Conservation (phyloP, 2,888 invertebrate species). For the Drosophila fungiperda region DNA sequence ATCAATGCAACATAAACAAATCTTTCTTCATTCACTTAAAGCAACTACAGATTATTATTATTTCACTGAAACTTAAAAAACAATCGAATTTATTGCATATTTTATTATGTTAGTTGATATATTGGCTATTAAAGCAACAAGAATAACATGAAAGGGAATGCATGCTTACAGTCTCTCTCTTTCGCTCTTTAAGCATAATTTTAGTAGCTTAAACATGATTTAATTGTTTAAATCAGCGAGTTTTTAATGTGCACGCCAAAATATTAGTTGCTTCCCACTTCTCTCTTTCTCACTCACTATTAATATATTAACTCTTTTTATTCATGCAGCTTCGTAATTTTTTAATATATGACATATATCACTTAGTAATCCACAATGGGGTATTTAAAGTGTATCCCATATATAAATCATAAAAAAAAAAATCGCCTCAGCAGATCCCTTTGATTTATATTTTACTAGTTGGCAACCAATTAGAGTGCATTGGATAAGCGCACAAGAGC, state of each 20-base stretch:
- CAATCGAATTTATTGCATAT: neutral
- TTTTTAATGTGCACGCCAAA: neutral
- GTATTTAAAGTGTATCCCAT: neutral
- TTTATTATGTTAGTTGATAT: neutral
- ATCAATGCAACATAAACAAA: neutral
- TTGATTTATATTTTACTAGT: slow-evolving; percentile 5
- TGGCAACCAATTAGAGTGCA: slow-evolving; percentile 26
- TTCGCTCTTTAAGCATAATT: neutral
- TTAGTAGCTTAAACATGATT: neutral
- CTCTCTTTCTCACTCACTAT: neutral
- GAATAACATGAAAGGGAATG: neutral
- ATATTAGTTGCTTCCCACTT: neutral
- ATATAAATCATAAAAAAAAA: neutral
- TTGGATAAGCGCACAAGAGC: neutral
- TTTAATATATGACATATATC: neutral
- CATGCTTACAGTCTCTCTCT: neutral
- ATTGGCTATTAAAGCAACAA: neutral
- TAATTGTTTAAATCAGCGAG: neutral
- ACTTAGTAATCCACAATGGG: neutral
- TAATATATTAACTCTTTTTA: neutral
- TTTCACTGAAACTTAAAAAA: neutral
- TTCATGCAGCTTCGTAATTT: neutral
- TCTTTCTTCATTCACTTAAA: neutral
- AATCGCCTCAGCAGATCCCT: neutral
- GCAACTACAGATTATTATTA: neutral